Percentiles rank a stretch among this genome's conserved stretches.
phyloP scores from a whole-genome alignment of 35 echinoderm and acorn worm genomes.

The Ophioderma brevispina region DNA sequence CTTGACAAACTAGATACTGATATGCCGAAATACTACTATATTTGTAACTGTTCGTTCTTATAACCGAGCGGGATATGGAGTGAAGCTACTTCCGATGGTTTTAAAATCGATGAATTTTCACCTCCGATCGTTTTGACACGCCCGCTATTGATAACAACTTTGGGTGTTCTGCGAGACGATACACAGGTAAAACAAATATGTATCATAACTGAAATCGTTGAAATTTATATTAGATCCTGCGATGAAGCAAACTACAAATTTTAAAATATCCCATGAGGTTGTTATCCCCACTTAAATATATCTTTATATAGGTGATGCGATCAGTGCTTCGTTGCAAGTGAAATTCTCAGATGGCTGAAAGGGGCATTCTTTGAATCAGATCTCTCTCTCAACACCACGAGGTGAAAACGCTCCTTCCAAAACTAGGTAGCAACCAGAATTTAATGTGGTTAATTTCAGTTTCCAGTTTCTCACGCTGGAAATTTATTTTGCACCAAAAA shows the following conservation, averaged over 20 bases:
- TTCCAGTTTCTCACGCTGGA: too few relatives aligned
- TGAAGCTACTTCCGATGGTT: constrained; percentile 33
- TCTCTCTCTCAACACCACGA: neutral
- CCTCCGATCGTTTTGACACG: constrained; percentile 5
- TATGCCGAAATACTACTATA: constrained; percentile 3
- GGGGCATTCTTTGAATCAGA: neutral
- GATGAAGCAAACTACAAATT: too few relatives aligned
- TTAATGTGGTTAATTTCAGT: too few relatives aligned
- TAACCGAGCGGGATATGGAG: constrained; percentile 46
- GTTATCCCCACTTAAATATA: too few relatives aligned
- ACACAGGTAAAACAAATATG: constrained; percentile 38
- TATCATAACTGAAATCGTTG: too few relatives aligned
- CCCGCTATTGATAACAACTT: neutral
- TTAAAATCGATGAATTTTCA: constrained; percentile 23
- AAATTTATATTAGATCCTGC: too few relatives aligned
- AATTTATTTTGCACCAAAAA: too few relatives aligned
- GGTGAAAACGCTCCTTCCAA: neutral
- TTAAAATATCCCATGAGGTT: too few relatives aligned
- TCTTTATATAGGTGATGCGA: neutral
- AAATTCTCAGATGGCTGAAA: too few relatives aligned
- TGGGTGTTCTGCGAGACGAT: neutral
- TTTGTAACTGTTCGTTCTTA: constrained; percentile 36
- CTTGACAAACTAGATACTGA: neutral
- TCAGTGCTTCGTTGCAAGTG: neutral
- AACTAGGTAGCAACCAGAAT: too few relatives aligned